phyloP scores from a whole-genome alignment of 2,888 invertebrate species.

The Ophonus ardosiacus region DNA sequence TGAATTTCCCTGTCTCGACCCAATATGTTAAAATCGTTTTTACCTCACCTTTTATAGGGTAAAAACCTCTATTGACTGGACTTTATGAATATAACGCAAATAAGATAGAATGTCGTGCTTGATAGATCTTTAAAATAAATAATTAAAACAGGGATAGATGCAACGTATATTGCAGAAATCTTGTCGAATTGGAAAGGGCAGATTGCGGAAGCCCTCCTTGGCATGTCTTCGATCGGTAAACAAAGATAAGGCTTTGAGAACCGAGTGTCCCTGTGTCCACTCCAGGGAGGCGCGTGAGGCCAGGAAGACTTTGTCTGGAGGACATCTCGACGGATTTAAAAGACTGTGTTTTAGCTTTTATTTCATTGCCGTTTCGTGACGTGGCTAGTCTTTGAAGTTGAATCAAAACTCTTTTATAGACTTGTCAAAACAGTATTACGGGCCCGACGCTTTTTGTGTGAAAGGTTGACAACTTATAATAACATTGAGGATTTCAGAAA shows the following conservation, averaged over 20 bases:
- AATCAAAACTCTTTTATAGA: conserved; percentile 63
- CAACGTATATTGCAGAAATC: too few relatives aligned
- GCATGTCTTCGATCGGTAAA: background rate
- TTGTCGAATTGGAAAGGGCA: too few relatives aligned
- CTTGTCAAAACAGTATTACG: conserved; percentile 63
- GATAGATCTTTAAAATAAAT: too few relatives aligned
- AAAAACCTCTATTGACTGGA: too few relatives aligned
- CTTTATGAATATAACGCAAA: too few relatives aligned
- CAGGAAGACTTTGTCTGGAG: conserved; percentile 11
- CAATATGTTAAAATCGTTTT: too few relatives aligned
- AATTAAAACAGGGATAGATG: too few relatives aligned
- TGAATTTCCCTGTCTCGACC: too few relatives aligned
- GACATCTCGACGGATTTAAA: conserved; percentile 56
- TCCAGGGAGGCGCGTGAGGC: background rate
- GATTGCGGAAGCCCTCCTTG: too few relatives aligned
- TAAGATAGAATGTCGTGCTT: too few relatives aligned
- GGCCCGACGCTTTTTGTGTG: conserved; percentile 39
- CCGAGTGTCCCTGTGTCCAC: background rate
- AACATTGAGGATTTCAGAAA: conserved; percentile 50
- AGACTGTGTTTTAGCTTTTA: conserved; percentile 58
- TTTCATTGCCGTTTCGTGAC: conserved; percentile 54
- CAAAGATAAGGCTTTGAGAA: conserved; percentile 5
- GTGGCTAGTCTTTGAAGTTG: conserved; percentile 55
- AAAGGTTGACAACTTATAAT: conserved; percentile 48
- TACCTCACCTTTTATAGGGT: too few relatives aligned